phyloP scores from a whole-genome alignment of 2,888 invertebrate species.

The Oasisia sp. region DNA sequence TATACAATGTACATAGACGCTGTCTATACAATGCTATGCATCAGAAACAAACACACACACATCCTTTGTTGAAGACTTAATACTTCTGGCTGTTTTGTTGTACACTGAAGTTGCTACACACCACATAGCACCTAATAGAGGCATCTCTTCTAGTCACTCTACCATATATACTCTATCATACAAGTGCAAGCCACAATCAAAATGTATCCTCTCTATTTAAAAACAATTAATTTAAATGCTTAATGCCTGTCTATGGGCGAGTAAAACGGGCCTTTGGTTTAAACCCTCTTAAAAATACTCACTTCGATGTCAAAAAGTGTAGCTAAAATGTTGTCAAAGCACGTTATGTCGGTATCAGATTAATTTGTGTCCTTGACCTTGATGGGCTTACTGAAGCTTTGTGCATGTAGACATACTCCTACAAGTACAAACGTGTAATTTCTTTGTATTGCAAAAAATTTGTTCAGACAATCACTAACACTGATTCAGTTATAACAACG shows the following conservation, averaged over 20 bases:
- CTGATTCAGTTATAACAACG: neutral
- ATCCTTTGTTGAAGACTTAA: neutral
- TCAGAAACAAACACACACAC: neutral
- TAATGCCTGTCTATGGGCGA: no score
- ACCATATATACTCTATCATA: neutral
- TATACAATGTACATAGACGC: neutral
- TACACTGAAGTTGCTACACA: neutral
- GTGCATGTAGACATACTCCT: neutral
- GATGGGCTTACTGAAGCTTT: no score
- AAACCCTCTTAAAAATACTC: no score
- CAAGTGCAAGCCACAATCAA: neutral
- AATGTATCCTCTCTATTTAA: neutral
- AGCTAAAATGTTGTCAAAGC: no score
- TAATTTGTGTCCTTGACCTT: no score
- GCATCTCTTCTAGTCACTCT: no score
- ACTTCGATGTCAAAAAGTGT: no score
- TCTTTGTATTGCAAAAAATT: neutral
- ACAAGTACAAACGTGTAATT: neutral
- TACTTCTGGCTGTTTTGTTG: neutral
- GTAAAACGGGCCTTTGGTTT: no score
- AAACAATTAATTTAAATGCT: neutral
- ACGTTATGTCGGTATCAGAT: no score
- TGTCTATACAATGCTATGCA: constrained; percentile 6
- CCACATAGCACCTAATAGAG: neutral
- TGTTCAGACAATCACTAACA: neutral